Conservation (phyloP, 2,797 vertebrate genomes). For the Vireo griseus region DNA sequence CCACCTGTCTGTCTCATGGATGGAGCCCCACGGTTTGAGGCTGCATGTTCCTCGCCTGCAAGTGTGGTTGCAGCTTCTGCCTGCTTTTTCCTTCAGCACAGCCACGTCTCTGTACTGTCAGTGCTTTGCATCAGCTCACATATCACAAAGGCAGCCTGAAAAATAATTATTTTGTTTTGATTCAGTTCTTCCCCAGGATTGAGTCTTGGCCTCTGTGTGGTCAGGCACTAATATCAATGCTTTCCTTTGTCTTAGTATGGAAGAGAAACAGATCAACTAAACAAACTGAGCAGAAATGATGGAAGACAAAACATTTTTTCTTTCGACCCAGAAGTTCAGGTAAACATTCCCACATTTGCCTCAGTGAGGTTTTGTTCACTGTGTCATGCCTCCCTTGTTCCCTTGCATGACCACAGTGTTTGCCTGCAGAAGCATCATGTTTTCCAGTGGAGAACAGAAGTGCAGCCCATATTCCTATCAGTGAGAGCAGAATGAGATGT, state of each 20-base stretch:
- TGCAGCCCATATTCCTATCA: not conserved
- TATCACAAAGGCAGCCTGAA: not conserved
- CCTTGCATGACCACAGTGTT: accelerated
- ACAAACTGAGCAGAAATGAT: conserved; percentile 92
- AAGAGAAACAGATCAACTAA: conserved; percentile 94
- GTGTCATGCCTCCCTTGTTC: not conserved
- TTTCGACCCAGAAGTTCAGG: conserved; percentile 94
- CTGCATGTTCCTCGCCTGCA: not conserved
- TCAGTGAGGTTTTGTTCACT: not conserved
- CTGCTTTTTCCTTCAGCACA: not conserved
- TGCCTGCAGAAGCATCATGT: not conserved
- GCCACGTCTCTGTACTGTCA: not conserved
- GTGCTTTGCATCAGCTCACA: not conserved
- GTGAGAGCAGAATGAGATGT: not conserved
- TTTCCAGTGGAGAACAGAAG: not conserved
- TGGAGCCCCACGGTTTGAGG: not conserved
- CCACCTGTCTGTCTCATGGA: accelerated
- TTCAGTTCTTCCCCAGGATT: not conserved
- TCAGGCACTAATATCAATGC: not conserved
- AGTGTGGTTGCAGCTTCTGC: not conserved
- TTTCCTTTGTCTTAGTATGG: conserved; percentile 80
- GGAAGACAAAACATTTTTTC: conserved; percentile 91
- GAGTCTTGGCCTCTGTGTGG: not conserved
- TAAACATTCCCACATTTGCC: conserved; percentile 41
- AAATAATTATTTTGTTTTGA: not conserved